These are phyloP conservation scores for Vespertilio murinus DNA, from an alignment of 2,797 vertebrate genomes.

Conservation along the genomic window DNA sequence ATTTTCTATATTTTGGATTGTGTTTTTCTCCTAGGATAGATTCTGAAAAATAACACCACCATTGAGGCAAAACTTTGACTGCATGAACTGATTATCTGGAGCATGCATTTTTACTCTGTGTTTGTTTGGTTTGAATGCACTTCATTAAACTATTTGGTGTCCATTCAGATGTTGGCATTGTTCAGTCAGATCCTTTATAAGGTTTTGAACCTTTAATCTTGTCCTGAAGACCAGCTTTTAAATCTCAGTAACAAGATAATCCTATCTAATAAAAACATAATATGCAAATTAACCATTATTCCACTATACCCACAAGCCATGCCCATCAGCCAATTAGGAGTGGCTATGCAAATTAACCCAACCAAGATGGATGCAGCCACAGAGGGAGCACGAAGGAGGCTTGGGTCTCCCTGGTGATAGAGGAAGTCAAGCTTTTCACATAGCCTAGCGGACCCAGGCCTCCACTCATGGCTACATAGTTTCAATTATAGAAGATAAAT, in stretches of 20 bases:
- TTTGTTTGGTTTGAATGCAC: neutral
- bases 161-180: neutral
- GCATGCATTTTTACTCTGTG: neutral
- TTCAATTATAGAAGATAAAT: no score
- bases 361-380: no score
- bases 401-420: no score
- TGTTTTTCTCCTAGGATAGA: neutral
- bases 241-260: neutral
- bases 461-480: no score
- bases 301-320: no score
- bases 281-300: no score
- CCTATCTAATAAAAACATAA: no score
- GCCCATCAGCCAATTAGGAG: no score
- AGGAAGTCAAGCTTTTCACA: no score
- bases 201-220: neutral
- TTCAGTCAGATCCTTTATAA: neutral
- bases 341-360: no score
- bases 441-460: no score
- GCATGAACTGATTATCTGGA: neutral
- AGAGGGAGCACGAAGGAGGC: no score
- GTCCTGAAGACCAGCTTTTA: constrained; percentile 15
- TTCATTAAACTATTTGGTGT: constrained; percentile 4
- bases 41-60: neutral
- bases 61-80: neutral
- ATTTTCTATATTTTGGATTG: constrained; percentile 3